Percentiles rank a stretch among this genome's conserved stretches.
Evolutionary conservation across 1,140 invertebrate species (phyloP).

Genomic region (Bombus sibiricus): DNA sequence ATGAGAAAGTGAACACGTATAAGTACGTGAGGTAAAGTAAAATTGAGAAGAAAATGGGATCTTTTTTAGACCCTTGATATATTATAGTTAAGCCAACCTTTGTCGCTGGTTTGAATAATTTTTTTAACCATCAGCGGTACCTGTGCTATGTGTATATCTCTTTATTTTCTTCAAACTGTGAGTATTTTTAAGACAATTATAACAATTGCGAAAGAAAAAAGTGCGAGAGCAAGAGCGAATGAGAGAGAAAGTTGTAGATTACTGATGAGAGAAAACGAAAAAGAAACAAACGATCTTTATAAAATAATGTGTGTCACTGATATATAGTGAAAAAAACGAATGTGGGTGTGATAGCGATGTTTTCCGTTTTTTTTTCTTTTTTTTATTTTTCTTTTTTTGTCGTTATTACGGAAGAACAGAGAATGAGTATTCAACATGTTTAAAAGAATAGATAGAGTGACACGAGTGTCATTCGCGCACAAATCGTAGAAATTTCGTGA

Average conservation of each 20-base stretch:
- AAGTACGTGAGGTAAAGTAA: constrained; percentile 20
- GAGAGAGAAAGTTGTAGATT: constrained; percentile 41
- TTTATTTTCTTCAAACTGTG: constrained; percentile 74
- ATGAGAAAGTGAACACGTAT: background rate
- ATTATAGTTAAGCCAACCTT: constrained; percentile 65
- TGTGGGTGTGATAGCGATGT: constrained; percentile 59
- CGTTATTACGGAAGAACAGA: constrained; percentile 11
- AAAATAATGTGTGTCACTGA: constrained; percentile 43
- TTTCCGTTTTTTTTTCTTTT: constrained; percentile 31
- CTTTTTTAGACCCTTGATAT: constrained; percentile 60
- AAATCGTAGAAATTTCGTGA: constrained; percentile 39
- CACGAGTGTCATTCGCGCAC: constrained; percentile 62
- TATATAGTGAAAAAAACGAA: constrained; percentile 49
- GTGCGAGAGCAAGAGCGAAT: background rate
- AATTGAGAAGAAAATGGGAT: constrained; percentile 24
- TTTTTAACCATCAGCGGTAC: constrained; percentile 69
- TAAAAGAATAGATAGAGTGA: constrained; percentile 32
- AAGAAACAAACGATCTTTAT: constrained; percentile 25
- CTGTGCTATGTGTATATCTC: constrained; percentile 76
- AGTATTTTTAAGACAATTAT: constrained; percentile 72
- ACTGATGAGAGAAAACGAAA: constrained; percentile 25
- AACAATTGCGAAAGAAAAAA: constrained; percentile 21
- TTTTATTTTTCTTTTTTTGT: constrained; percentile 7
- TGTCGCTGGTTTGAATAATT: constrained; percentile 65
- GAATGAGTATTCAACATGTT: constrained; percentile 48